Conservation (phyloP, 1,140 invertebrate species). For the Metopolophium dirhodum region DNA sequence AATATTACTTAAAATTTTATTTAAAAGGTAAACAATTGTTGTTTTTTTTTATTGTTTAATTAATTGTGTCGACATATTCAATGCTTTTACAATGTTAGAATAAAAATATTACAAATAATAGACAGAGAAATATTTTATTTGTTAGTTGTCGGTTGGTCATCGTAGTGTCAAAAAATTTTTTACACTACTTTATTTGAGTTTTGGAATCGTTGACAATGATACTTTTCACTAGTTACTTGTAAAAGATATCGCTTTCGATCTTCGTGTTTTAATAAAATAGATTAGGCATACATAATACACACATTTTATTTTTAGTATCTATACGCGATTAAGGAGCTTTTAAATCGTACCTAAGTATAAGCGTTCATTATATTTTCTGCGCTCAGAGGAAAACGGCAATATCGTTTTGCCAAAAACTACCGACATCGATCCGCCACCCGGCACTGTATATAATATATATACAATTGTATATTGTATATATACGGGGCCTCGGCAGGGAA, state of each 20-base stretch:
- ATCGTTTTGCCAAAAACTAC: constrained; percentile 38
- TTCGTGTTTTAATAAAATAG: not conserved
- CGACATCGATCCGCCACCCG: constrained; percentile 25
- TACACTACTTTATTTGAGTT: too few species aligned
- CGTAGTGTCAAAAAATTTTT: not conserved
- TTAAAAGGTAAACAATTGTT: not conserved
- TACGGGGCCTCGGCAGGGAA: not conserved
- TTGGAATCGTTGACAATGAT: too few species aligned
- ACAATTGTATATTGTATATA: not conserved
- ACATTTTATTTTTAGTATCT: not conserved
- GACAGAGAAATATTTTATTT: too few species aligned
- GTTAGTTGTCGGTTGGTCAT: too few species aligned
- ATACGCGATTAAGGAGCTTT: not conserved
- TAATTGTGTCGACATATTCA: not conserved
- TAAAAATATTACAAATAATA: not conserved
- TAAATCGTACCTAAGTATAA: not conserved
- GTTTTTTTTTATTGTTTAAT: too few species aligned
- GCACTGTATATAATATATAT: constrained; percentile 3
- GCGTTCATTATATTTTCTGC: not conserved
- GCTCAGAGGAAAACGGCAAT: not conserved
- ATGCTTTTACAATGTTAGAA: not conserved
- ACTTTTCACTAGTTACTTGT: too few species aligned
- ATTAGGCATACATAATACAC: not conserved
- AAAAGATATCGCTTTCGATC: too few species aligned
- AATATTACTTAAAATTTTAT: not conserved